Evolutionary conservation across 2,888 invertebrate species (phyloP), one percentile per base, ranked within the genome.

Genomic region (Macrostomum cliftonense): DNA sequence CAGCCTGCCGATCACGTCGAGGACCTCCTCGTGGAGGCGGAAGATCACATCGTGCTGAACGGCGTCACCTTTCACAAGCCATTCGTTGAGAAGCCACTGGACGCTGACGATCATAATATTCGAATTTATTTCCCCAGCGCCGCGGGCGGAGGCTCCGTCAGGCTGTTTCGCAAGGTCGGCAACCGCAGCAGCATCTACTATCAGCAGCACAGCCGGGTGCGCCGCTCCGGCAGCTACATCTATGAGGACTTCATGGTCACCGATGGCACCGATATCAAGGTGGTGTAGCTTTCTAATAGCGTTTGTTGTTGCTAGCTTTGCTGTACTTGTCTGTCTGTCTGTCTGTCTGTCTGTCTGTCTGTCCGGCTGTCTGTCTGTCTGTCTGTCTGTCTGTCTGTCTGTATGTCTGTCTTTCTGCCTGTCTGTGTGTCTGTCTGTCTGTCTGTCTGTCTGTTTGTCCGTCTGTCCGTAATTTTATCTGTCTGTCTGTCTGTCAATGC

Each of bases 231-330:
- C 43, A 93, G 91, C 12, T 97, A 85, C 72, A 93, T 99, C 65
- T 97, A 99, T 70, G 97, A 97, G 76, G 95, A 97, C 72, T 97
- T 97, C 72, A 97, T 97, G 89, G 93, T 95, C 9, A 97, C 97
- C 37, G 97, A 97, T 77, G 97, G 97, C 7, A 77, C 78, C 7
- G 79, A 79, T 70, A 78, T 79, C 2, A 79, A 79, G 71, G 78
- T 76, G 36, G 9, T 28, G 28, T 9, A 9, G 4, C 28, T 28
- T 4, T 58, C 52, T 28, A 9, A 7, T 9, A 4, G 28, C 5
- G 5, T 28, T 4, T 28, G 28, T 28, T 4, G 5, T 9, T 28
- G 28, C 28, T 28, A 9, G 13, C 19, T 13, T n/a, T 38, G 2
- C n/a, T 1, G 28, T 5, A 1, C 16, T 4, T n/a, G 7, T 12